Percentiles rank a stretch among this genome's conserved stretches.
phyloP scores from a whole-genome alignment of 2,888 invertebrate species.

The Elmis aenea region DNA sequence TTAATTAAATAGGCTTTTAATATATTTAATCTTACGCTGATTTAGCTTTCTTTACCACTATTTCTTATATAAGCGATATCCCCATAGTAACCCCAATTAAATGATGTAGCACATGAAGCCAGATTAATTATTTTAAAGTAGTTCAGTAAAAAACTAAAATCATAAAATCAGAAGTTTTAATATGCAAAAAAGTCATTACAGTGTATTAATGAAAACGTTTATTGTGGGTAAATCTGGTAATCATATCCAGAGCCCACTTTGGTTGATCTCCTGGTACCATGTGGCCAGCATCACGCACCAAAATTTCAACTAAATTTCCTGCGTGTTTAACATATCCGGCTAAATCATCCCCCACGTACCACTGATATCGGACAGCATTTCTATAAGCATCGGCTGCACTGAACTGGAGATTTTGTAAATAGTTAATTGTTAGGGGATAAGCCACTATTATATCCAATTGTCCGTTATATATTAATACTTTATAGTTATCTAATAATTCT shows the following conservation, averaged over 20 bases:
- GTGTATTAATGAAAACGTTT: slow-evolving; percentile 7
- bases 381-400: slow-evolving; percentile 59
- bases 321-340: slow-evolving; percentile 70
- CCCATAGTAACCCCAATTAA: too few species aligned
- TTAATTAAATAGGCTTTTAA: too few species aligned
- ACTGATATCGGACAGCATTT: slow-evolving; percentile 57
- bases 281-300: slow-evolving; percentile 74
- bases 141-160: too few species aligned
- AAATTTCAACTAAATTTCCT: slow-evolving; percentile 63
- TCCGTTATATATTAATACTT: slow-evolving; percentile 77
- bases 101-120: too few species aligned
- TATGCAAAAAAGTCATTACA: too few species aligned
- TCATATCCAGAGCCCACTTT: slow-evolving; percentile 65
- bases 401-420: slow-evolving; percentile 65
- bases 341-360: slow-evolving; percentile 61
- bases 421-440: slow-evolving; percentile 74
- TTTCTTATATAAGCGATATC: too few species aligned
- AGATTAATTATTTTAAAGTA: too few species aligned
- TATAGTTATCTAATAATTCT: slow-evolving; percentile 58
- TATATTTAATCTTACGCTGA: too few species aligned
- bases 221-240: slow-evolving; percentile 54
- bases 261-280: slow-evolving; percentile 78
- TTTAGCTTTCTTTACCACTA: too few species aligned
- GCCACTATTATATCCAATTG: slow-evolving; percentile 86
- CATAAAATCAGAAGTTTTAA: too few species aligned